These are phyloP conservation scores for Uria aalge DNA, from an alignment of 2,113 vertebrate species.

Conservation along the genomic window DNA sequence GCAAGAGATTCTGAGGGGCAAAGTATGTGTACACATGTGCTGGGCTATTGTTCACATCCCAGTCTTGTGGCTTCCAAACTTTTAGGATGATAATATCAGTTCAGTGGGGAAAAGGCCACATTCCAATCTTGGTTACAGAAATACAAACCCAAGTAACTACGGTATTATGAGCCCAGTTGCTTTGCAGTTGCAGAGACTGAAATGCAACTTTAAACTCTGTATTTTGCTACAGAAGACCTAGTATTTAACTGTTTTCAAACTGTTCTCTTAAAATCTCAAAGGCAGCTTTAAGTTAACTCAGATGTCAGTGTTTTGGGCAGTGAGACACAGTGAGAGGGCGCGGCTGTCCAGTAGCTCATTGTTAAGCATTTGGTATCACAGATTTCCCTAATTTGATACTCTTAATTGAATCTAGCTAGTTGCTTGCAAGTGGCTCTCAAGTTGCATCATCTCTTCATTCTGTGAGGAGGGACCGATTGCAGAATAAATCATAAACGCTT, in stretches of 20 bases:
- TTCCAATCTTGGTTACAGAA: conserved; percentile 33
- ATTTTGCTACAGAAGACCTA: not conserved
- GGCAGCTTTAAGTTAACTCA: not conserved
- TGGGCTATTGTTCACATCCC: conserved; percentile 34
- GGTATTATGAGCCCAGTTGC: not conserved
- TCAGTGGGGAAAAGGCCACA: conserved; percentile 11
- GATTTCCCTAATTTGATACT: not conserved
- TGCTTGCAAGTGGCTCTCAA: not conserved
- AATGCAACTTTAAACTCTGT: not conserved
- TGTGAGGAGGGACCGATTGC: not conserved
- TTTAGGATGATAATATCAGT: conserved; percentile 22
- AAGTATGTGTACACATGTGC: not conserved
- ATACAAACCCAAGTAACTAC: conserved; percentile 5
- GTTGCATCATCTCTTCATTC: not conserved
- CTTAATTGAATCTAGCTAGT: not conserved
- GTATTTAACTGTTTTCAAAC: not conserved
- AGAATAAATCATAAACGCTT: not conserved
- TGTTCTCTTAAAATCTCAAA: not conserved
- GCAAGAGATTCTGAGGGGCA: not conserved
- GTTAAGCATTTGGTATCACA: not conserved
- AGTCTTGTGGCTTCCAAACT: conserved; percentile 15
- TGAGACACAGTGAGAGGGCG: not conserved
- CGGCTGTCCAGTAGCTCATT: not conserved
- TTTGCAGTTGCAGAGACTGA: not conserved
- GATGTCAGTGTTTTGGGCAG: not conserved